phyloP scores from a whole-genome alignment of 2,888 invertebrate species.

The Disparrhopalites patrizii region DNA sequence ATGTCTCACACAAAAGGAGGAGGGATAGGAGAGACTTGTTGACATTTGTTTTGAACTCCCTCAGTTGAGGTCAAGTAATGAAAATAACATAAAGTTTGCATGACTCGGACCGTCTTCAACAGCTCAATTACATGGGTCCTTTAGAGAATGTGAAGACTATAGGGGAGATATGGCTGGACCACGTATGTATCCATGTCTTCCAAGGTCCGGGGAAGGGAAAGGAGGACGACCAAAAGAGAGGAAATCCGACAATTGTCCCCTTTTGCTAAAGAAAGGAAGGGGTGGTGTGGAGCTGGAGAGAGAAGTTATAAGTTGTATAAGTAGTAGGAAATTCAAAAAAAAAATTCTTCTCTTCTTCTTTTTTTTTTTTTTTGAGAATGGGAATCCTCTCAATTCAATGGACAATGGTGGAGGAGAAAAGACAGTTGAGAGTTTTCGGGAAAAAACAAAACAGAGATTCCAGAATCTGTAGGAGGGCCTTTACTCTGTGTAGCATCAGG shows the following conservation, averaged over 20 bases:
- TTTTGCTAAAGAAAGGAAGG: too few species aligned
- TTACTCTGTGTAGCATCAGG: slow-evolving; percentile 45
- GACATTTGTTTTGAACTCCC: neutral
- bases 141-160: neutral
- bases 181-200: neutral
- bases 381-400: slow-evolving; percentile 13
- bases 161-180: neutral
- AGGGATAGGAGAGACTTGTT: too few species aligned
- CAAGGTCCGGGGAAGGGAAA: neutral
- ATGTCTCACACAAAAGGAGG: too few species aligned
- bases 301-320: too few species aligned
- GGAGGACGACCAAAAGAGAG: neutral
- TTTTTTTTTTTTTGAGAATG: slow-evolving; percentile 2
- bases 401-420: slow-evolving; percentile 18
- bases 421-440: slow-evolving; percentile 23
- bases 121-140: slow-evolving; percentile 19
- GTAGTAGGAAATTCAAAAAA: slow-evolving; percentile 6
- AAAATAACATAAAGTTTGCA: slow-evolving; percentile 5
- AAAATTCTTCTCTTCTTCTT: neutral
- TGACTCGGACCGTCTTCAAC: slow-evolving; percentile 6
- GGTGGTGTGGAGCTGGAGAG: neutral
- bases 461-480: slow-evolving; percentile 49
- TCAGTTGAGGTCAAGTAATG: too few species aligned
- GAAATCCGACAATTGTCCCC: too few species aligned
- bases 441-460: slow-evolving; percentile 49